Percentiles rank a stretch among this genome's conserved stretches.
phyloP scores from a whole-genome alignment of 2,113 vertebrate species.

The Indicator maculatus region DNA sequence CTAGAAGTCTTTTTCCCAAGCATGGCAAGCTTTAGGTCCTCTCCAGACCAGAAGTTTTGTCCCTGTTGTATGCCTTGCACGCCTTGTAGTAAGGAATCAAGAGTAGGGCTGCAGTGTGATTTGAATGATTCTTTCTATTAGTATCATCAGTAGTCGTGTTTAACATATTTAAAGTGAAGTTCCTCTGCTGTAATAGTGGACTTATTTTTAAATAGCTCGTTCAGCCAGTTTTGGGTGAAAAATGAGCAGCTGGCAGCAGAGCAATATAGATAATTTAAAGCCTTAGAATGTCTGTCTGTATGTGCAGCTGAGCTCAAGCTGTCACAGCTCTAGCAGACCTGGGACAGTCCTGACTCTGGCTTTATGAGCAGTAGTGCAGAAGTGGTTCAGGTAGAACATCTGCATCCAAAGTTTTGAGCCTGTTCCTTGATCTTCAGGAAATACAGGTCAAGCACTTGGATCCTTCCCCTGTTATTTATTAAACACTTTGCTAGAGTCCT shows the following conservation, averaged over 20 bases:
- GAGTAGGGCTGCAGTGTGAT: neutral
- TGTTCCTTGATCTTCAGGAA: slow-evolving; percentile 42
- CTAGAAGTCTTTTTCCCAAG: neutral
- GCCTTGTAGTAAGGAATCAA: neutral
- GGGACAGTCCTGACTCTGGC: neutral
- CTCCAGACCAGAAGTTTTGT: neutral
- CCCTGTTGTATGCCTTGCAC: neutral
- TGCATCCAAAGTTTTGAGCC: neutral
- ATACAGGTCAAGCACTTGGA: neutral
- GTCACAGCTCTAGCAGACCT: neutral
- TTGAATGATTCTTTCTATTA: neutral
- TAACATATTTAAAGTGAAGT: neutral
- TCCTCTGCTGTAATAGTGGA: neutral
- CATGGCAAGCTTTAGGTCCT: neutral
- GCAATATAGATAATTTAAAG: neutral
- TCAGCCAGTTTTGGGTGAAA: neutral
- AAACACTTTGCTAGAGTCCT: slow-evolving; percentile 18
- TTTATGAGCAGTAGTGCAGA: neutral
- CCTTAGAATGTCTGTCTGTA: neutral
- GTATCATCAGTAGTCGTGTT: neutral
- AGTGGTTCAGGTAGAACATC: neutral
- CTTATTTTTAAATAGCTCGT: neutral
- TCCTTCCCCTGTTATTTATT: neutral
- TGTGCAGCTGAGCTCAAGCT: neutral
- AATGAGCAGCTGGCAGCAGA: neutral